Percentiles rank a stretch among this genome's conserved stretches.
Evolutionary conservation across 2,113 vertebrate genomes (phyloP).

Genomic region (Pagrus major): DNA sequence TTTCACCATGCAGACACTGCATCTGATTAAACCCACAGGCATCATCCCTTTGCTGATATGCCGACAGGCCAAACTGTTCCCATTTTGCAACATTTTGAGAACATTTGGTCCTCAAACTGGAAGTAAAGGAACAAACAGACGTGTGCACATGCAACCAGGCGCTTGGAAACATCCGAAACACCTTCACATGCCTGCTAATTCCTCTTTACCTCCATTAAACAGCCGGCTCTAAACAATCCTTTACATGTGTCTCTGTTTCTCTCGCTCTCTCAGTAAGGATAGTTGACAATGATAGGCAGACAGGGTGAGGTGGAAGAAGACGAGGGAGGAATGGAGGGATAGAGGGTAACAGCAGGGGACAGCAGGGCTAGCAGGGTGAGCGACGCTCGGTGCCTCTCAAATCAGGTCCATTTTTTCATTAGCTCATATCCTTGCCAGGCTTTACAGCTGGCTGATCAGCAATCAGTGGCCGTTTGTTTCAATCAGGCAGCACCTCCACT

Average conservation of each 20-base stretch:
- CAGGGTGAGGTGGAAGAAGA: constrained; percentile 61
- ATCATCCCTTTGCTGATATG: background rate
- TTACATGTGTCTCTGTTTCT: constrained; percentile 43
- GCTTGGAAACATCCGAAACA: constrained; percentile 29
- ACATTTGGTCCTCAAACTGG: background rate
- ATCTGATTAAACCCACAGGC: background rate
- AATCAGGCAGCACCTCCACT: constrained; percentile 91
- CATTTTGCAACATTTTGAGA: background rate
- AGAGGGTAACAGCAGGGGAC: constrained; percentile 80
- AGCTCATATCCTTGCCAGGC: constrained; percentile 92
- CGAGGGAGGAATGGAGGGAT: constrained; percentile 63
- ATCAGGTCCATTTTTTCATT: constrained; percentile 94
- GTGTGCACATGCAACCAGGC: background rate
- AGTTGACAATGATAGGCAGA: constrained; percentile 72
- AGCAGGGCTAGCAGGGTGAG: constrained; percentile 78
- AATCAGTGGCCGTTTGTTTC: constrained; percentile 95
- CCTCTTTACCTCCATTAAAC: constrained; percentile 81
- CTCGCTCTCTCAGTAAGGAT: constrained; percentile 43
- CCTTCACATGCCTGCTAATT: constrained; percentile 78
- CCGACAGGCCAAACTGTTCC: background rate
- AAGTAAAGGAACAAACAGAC: background rate
- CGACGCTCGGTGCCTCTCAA: constrained; percentile 87
- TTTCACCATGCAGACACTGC: background rate
- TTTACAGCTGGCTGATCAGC: constrained; percentile 95
- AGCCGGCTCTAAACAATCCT: constrained; percentile 82